Evolutionary conservation across 2,113 vertebrate species (phyloP).

Genomic region (Spea multiplicata): DNA sequence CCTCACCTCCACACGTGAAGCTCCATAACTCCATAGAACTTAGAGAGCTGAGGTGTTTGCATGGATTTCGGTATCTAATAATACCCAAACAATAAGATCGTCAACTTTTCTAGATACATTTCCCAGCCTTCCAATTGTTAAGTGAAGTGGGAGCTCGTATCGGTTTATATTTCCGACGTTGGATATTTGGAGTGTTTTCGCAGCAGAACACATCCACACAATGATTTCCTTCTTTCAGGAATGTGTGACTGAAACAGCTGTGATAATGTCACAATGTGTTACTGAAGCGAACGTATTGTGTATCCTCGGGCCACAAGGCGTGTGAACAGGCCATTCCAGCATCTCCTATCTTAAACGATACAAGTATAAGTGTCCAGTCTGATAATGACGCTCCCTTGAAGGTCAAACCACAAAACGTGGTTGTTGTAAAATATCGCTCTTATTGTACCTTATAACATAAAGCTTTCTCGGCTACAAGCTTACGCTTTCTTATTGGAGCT

Average conservation of each 20-base stretch:
- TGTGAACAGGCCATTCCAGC: neutral
- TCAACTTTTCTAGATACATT: neutral
- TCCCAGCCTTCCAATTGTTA: neutral
- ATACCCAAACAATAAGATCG: neutral
- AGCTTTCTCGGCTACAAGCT: no score
- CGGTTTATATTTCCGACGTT: slow-evolving; percentile 12
- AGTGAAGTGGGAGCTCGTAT: slow-evolving; percentile 4
- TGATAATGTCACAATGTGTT: slow-evolving; percentile 42
- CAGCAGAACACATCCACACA: slow-evolving; percentile 2
- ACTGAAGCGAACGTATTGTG: slow-evolving; percentile 12
- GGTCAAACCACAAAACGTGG: neutral
- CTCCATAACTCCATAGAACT: no score
- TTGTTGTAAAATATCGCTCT: no score
- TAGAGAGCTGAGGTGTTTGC: no score
- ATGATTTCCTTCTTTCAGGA: slow-evolving; percentile 15
- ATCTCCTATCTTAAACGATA: neutral
- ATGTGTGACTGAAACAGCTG: slow-evolving; percentile 37
- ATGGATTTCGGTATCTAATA: no score
- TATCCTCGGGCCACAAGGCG: neutral
- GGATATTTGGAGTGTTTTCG: slow-evolving; percentile 37
- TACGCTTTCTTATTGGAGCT: no score
- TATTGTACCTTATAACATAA: no score
- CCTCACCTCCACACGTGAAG: no score
- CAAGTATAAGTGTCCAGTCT: neutral
- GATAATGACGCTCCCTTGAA: neutral